Conservation (phyloP, 2,797 vertebrate genomes). For the Anguilla anguilla region DNA sequence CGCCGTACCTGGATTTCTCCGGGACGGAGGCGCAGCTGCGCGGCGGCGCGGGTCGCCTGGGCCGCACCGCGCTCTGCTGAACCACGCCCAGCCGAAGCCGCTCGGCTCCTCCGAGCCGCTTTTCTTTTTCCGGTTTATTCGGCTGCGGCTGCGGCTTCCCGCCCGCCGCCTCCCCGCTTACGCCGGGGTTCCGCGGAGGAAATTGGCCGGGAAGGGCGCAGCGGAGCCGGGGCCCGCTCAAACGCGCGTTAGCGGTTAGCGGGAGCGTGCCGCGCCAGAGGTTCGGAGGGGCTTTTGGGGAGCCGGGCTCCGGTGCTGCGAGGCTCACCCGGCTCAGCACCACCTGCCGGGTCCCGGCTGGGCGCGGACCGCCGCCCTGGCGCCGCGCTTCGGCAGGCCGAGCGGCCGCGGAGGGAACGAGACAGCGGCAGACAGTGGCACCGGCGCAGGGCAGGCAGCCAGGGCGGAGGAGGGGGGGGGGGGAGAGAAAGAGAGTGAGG, state of each 20-base stretch:
- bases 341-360: background rate
- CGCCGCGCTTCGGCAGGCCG: background rate
- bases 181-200: background rate
- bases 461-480: background rate
- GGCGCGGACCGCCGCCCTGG: background rate
- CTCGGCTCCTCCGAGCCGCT: background rate
- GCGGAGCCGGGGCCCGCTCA: background rate
- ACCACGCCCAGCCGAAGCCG: background rate
- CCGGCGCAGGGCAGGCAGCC: constrained; percentile 26
- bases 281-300: background rate
- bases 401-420: background rate
- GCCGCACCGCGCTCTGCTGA: background rate
- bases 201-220: background rate
- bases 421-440: too few species aligned
- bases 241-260: background rate
- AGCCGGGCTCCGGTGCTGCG: background rate
- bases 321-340: background rate
- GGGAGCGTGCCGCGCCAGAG: background rate
- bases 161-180: background rate
- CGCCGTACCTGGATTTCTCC: background rate
- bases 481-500: background rate
- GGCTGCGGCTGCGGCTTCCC: background rate
- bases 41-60: background rate
- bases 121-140: background rate
- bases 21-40: background rate